These are phyloP conservation scores for Semicossyphus pulcher DNA, from an alignment of 2,113 vertebrate species.

Conservation along the genomic window DNA sequence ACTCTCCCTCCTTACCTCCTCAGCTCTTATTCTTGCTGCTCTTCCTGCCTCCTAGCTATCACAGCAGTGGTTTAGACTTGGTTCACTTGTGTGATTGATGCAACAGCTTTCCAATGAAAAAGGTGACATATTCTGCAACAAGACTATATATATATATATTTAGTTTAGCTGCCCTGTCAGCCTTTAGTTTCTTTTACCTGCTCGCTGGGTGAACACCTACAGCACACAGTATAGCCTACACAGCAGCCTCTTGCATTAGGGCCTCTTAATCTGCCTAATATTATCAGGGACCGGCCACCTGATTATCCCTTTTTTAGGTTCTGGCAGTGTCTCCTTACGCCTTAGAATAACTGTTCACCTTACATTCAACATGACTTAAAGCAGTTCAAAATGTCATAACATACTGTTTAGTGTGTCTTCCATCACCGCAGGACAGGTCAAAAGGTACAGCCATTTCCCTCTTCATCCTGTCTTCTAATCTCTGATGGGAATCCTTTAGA, in stretches of 20 bases:
- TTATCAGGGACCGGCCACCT: slow-evolving; percentile 4
- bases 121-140: not conserved
- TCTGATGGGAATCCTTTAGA: slow-evolving; percentile 26
- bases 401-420: not conserved
- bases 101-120: too few species aligned
- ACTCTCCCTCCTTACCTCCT: not conserved
- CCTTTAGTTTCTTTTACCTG: not conserved
- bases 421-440: not conserved
- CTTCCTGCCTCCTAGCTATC: not conserved
- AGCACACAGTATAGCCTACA: not conserved
- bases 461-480: slow-evolving; percentile 12
- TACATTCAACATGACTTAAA: not conserved
- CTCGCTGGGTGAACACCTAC: not conserved
- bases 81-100: not conserved
- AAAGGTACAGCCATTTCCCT: not conserved
- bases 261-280: slow-evolving; percentile 29
- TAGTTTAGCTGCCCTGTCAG: not conserved
- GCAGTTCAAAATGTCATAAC: not conserved
- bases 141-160: not conserved
- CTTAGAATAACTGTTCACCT: not conserved
- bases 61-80: not conserved
- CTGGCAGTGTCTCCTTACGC: not conserved
- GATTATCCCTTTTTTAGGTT: not conserved
- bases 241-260: slow-evolving; percentile 28
- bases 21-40: not conserved